Conservation (phyloP, 2,797 vertebrate genomes). For the Paguma larvata region DNA sequence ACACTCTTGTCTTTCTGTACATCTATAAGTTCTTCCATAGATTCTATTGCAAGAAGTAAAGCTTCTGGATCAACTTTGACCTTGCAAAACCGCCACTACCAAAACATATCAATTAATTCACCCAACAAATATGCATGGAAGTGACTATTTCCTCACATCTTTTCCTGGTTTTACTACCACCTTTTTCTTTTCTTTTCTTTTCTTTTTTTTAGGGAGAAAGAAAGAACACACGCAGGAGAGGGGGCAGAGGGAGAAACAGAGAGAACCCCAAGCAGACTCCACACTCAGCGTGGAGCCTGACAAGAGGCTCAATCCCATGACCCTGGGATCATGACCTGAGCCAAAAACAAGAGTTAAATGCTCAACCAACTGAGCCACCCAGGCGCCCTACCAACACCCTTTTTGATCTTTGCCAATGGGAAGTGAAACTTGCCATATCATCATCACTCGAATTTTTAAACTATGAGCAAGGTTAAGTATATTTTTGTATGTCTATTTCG, state of each 20-base stretch:
- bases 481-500: conserved; percentile 59
- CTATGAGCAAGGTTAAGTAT: not conserved
- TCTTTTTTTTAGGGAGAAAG: no score
- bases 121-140: not conserved
- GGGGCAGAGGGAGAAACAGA: no score
- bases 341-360: no score
- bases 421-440: conserved; percentile 58
- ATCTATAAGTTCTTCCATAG: not conserved
- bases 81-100: not conserved
- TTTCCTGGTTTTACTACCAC: not conserved
- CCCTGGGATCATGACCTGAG: no score
- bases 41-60: not conserved
- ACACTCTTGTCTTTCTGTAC: not conserved
- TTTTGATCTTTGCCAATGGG: conserved; percentile 17
- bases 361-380: no score
- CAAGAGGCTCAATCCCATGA: no score
- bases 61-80: not conserved
- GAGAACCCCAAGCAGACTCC: no score
- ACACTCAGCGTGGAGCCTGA: no score
- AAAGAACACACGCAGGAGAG: no score
- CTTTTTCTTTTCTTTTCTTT: not conserved
- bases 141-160: not conserved
- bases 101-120: not conserved
- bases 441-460: conserved; percentile 61
- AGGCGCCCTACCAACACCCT: not conserved